Conservation (phyloP, 1,140 invertebrate genomes). For the Drosophila funebris region DNA sequence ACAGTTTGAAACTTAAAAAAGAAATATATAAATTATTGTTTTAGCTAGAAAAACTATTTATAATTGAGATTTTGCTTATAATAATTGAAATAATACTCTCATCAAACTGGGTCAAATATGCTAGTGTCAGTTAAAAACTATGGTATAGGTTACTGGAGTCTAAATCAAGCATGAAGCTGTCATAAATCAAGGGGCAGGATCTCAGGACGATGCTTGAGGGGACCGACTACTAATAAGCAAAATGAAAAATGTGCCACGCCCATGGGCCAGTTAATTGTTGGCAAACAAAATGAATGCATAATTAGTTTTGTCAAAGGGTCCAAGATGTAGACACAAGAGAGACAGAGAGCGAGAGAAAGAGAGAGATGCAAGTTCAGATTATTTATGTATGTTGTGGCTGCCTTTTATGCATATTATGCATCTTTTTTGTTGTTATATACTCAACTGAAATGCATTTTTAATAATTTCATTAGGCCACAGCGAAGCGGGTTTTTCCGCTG, state of each 20-base stretch:
- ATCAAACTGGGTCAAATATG: slow-evolving; percentile 12
- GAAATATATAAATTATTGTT: neutral
- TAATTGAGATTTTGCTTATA: neutral
- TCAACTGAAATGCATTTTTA: slow-evolving; percentile 73
- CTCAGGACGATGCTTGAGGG: neutral
- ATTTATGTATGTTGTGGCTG: slow-evolving; percentile 60
- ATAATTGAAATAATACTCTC: neutral
- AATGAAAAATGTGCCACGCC: slow-evolving; percentile 78
- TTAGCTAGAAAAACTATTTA: no score
- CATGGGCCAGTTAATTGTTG: slow-evolving; percentile 74
- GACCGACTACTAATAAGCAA: slow-evolving; percentile 71
- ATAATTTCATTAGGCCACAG: slow-evolving; percentile 78
- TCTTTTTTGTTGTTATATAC: slow-evolving; percentile 8
- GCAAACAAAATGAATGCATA: slow-evolving; percentile 82
- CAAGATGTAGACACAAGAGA: neutral
- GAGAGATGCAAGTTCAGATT: slow-evolving; percentile 29
- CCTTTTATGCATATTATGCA: slow-evolving; percentile 58
- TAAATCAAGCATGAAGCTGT: slow-evolving; percentile 27
- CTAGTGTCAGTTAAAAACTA: neutral
- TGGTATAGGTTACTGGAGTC: neutral
- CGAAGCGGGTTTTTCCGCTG: slow-evolving; percentile 14
- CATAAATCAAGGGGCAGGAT: slow-evolving; percentile 55
- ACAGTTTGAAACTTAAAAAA: neutral
- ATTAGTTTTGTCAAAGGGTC: slow-evolving; percentile 68
- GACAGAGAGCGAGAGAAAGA: neutral